Evolutionary conservation across 2,113 vertebrate species (phyloP).

Genomic region (Pomatorhinus ruficollis): DNA sequence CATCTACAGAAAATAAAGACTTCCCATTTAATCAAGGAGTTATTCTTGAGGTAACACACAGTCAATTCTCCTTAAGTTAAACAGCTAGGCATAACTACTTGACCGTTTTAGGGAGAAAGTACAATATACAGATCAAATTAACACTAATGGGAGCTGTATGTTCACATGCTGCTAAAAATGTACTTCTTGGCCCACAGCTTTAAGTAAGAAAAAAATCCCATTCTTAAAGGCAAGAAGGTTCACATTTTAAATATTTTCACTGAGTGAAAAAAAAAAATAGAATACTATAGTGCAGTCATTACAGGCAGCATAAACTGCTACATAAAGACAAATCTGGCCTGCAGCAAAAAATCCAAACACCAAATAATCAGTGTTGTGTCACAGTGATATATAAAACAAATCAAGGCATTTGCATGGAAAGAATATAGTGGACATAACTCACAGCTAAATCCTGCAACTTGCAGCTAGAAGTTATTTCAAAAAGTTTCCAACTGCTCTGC

Average conservation of each 20-base stretch:
- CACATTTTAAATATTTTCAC: background rate
- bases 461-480: background rate
- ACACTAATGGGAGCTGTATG: background rate
- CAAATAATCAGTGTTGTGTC: slow-evolving; percentile 2
- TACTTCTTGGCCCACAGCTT: background rate
- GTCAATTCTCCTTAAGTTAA: background rate
- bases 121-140: background rate
- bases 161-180: background rate
- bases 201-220: background rate
- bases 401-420: background rate
- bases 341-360: slow-evolving; percentile 9
- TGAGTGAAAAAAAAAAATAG: background rate
- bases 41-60: background rate
- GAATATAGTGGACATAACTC: slow-evolving; percentile 23
- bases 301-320: background rate
- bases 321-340: slow-evolving; percentile 7
- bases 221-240: background rate
- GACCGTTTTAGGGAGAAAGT: background rate
- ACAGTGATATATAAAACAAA: background rate
- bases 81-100: background rate
- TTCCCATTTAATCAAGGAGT: background rate
- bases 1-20: background rate
- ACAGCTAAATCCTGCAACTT: background rate
- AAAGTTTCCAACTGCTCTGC: slow-evolving; percentile 21
- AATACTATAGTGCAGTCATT: background rate